Percentiles rank a stretch among this genome's conserved stretches.
phyloP scores from a whole-genome alignment of 2,888 invertebrate genomes.

The Pelosia muscerda region DNA sequence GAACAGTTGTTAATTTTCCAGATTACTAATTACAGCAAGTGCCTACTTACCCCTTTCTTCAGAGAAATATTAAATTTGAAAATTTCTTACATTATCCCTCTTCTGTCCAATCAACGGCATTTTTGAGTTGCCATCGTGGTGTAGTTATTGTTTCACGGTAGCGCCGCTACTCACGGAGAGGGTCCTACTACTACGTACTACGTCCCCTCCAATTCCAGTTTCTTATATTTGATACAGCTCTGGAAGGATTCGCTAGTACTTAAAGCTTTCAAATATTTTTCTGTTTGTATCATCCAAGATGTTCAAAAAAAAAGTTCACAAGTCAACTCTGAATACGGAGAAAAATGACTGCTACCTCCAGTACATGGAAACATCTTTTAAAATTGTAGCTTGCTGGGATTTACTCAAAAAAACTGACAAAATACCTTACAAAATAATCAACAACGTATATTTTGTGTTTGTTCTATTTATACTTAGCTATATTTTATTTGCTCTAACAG shows the following conservation, averaged over 20 bases:
- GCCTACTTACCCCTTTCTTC: slow-evolving; percentile 21
- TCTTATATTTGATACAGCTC: neutral
- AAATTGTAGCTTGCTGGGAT: slow-evolving; percentile 76
- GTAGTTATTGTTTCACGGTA: too few species aligned
- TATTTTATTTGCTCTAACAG: slow-evolving; percentile 56
- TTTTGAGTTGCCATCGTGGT: too few species aligned
- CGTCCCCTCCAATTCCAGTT: too few species aligned
- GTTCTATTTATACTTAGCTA: slow-evolving; percentile 67
- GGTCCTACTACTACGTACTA: too few species aligned
- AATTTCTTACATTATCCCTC: neutral
- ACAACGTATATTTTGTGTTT: slow-evolving; percentile 65
- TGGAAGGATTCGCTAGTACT: neutral
- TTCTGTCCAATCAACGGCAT: too few species aligned
- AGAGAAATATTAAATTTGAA: neutral
- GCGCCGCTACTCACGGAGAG: too few species aligned
- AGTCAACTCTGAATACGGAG: slow-evolving; percentile 21
- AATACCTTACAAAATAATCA: slow-evolving; percentile 57
- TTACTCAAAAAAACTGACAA: slow-evolving; percentile 62
- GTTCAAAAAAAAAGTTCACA: slow-evolving; percentile 15
- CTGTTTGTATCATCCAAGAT: slow-evolving; percentile 19
- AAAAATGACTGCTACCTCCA: slow-evolving; percentile 55
- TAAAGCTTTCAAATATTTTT: neutral
- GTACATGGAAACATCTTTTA: slow-evolving; percentile 67
- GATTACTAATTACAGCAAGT: slow-evolving; percentile 16
- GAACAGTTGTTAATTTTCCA: slow-evolving; percentile 49